Base-by-base conservation (phyloP, 2,113 vertebrate genomes). In the Heterocephalus glaber region DNA sequence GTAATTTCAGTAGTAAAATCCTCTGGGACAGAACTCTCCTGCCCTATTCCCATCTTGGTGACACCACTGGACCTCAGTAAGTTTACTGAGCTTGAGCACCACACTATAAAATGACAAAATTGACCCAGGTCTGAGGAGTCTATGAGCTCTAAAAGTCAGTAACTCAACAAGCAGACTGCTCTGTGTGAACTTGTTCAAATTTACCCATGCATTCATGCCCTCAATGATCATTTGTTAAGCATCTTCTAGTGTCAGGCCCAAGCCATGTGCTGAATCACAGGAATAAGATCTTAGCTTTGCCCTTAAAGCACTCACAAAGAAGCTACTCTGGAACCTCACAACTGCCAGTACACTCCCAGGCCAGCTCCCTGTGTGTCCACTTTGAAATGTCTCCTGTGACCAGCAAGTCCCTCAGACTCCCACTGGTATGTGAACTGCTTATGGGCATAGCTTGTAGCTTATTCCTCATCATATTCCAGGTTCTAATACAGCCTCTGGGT, bases 111-210 rank as follows among this genome's bases (percentile, higher is more conserved):
- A 77, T 52, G 74, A 87, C 16, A 11, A 33, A 14, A 11, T 22
- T 19, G 12, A 77, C 47, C 65, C 47, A 79, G 24, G 72, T 85
- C 44, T 92, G 20, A 83, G 41, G 41, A 54, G 35, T 47, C 54
- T 92, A 70, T 28, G 1, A 52, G 16, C 72, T 94, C 35, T 68
- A 87, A 82, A 83, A 52, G 68, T 72, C 68, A 86, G 16, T 61
- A 44, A 93, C 30, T 95, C 76, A 90, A 87, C 22, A 93, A 70
- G 47, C 11, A 88, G 60, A 26, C 52, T 86, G 66, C 17, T 80
- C 20, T 97, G 17, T 44, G 22, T 86, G 65, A 92, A 70, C 60
- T 56, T 92, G 35, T 70, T 83, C 58, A 95, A 30, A 85, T 63
- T 83, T 60, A 72, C 47, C 74, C 22, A 79, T 63, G 82, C 44